Evolutionary conservation across 1,140 invertebrate species (phyloP).

Genomic region (Sminthurinus signatus): DNA sequence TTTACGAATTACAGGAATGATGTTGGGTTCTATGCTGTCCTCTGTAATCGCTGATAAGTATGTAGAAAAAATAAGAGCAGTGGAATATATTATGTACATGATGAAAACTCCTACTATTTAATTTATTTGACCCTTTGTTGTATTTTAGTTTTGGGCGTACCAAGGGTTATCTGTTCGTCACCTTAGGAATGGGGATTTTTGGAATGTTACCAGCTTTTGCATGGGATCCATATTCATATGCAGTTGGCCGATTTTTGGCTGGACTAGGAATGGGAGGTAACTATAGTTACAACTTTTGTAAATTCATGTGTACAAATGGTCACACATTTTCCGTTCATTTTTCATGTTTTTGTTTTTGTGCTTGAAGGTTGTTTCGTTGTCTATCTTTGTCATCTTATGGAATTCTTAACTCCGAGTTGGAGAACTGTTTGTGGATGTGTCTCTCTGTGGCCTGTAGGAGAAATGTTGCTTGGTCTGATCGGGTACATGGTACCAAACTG

Average conservation of each 20-base stretch:
- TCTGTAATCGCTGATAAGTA: slow-evolving; percentile 8
- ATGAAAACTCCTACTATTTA: not conserved
- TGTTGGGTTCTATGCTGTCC: slow-evolving; percentile 16
- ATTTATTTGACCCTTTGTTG: not conserved
- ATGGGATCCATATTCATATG: slow-evolving; percentile 19
- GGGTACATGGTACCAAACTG: slow-evolving; percentile 25
- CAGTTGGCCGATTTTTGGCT: slow-evolving; percentile 14
- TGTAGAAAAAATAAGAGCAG: not conserved
- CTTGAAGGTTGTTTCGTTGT: slow-evolving; percentile 36
- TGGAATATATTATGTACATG: not conserved
- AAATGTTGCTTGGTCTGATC: slow-evolving; percentile 37
- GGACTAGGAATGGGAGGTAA: slow-evolving; percentile 28
- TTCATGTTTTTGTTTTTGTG: not conserved
- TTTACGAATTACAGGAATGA: too few relatives aligned
- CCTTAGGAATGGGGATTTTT: slow-evolving; percentile 20
- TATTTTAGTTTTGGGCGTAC: slow-evolving; percentile 17
- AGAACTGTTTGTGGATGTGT: slow-evolving; percentile 37
- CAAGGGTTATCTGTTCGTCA: slow-evolving; percentile 19
- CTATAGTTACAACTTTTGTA: too few relatives aligned
- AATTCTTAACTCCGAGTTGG: slow-evolving; percentile 36
- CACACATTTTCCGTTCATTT: not conserved
- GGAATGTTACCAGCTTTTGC: slow-evolving; percentile 20
- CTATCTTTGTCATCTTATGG: slow-evolving; percentile 35
- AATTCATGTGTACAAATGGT: not conserved
- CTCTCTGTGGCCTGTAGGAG: slow-evolving; percentile 33